Evolutionary conservation across 1,140 invertebrate genomes (phyloP).

Genomic region (Cydia splendana): DNA sequence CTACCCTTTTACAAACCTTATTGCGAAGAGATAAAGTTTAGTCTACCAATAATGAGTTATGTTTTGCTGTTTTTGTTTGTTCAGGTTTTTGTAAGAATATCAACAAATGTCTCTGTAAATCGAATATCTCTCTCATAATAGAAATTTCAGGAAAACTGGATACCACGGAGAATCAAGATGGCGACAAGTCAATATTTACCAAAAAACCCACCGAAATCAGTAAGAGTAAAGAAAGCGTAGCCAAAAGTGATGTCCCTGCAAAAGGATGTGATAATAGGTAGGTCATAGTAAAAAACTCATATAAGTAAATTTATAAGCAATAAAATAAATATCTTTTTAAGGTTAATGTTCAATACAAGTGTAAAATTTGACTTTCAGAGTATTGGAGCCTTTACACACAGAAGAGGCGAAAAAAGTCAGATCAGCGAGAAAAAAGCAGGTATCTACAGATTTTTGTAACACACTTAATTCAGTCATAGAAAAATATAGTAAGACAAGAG

Average conservation of each 20-base stretch:
- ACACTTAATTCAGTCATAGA: too few species aligned
- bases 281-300: not conserved
- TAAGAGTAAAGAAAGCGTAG: constrained; percentile 34
- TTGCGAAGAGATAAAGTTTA: too few species aligned
- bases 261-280: constrained; percentile 45
- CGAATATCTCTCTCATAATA: too few species aligned
- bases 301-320: too few species aligned
- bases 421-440: constrained; percentile 48
- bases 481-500: too few species aligned
- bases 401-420: constrained; percentile 45
- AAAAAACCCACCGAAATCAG: constrained; percentile 43
- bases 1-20: too few species aligned
- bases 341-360: too few species aligned
- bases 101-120: too few species aligned
- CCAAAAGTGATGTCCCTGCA: constrained; percentile 35
- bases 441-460: constrained; percentile 22
- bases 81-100: too few species aligned
- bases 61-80: too few species aligned
- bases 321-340: too few species aligned
- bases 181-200: constrained; percentile 48
- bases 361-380: constrained; percentile 41
- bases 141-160: constrained; percentile 52
- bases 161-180: constrained; percentile 39
- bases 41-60: too few species aligned
- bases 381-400: constrained; percentile 41